Evolutionary conservation across 2,113 vertebrate species (phyloP), one percentile per base, ranked within the genome.

Genomic region (Nannobrachium achirus): DNA sequence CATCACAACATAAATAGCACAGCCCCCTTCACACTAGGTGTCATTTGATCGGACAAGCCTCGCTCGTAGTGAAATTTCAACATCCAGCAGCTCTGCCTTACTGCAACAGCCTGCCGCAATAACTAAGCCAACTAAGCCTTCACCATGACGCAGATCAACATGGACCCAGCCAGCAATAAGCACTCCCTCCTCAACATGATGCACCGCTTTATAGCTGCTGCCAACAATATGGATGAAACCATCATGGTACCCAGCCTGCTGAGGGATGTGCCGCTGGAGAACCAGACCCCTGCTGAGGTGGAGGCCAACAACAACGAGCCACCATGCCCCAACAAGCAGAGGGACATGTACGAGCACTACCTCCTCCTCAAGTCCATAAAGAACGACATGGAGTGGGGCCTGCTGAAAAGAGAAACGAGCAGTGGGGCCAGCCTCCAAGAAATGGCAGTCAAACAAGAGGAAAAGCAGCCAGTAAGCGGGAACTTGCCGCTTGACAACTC

Each of bases 141-240:
- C 75, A 83, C 46, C 38, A 93, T 92, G 92, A 94, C 93, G 93
- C 92, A 93, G 57, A 80, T 92, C 66, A 88, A 45, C 86, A 81
- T 66, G 46, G 92, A 93, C 73, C 57, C 81, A 0, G 86, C 81
- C 72, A 78, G 79, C 85, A 92, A 93, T 74, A 94, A 93, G 90
- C 91, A 93, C 82, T 93, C 93, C 2, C 88, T 94, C 76, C 72
- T 94, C 69, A 93, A 93, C 56, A 89, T 93, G 81, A 94, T 93
- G 93, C 89, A 93, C 83, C 91, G 91, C 79, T 94, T 94, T 83
- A 93, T 94, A 0, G 92, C 92, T 0, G 93, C 92, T 0, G 85
- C 92, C 69, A 94, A 93, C 89, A 93, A 94, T 89, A 94, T 94
- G 93, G 90, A 94, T 16, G 92, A 94, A 76, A 94, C 93, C 68